A percentile compares a stretch with the other conserved stretches of the same genome.
These are phyloP conservation scores for Orestias chungarensis DNA, from an alignment of 2,797 vertebrate genomes.

Conservation along the genomic window DNA sequence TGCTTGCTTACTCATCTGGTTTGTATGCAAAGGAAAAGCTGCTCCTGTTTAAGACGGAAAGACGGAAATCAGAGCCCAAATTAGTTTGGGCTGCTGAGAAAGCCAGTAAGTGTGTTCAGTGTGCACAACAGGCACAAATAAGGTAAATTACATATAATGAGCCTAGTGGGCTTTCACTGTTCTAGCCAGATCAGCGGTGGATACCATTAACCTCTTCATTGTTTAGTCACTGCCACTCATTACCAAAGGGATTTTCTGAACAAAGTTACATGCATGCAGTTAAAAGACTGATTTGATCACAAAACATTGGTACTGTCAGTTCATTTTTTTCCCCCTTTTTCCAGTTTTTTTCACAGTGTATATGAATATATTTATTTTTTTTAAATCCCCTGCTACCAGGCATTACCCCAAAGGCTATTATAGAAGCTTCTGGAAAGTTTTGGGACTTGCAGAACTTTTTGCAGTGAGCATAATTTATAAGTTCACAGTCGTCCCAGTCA, in stretches of 20 bases:
- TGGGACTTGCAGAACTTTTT: not conserved
- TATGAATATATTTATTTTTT: not conserved
- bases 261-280: not conserved
- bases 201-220: slow-evolving; percentile 16
- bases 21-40: slow-evolving; percentile 42
- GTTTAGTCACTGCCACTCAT: slow-evolving; percentile 20
- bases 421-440: not conserved
- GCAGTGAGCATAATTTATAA: not conserved
- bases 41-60: slow-evolving; percentile 43
- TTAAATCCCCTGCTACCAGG: not conserved
- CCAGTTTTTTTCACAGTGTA: not conserved
- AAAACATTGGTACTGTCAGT: not conserved
- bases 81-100: not conserved
- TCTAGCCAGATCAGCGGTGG: slow-evolving; percentile 15
- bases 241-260: slow-evolving; percentile 1
- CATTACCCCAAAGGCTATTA: not conserved
- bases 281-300: not conserved
- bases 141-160: slow-evolving; percentile 43
- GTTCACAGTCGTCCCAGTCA: not conserved
- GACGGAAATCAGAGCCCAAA: slow-evolving; percentile 18
- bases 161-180: slow-evolving; percentile 8
- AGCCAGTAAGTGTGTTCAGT: slow-evolving; percentile 11
- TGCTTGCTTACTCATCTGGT: slow-evolving; percentile 44
- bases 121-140: slow-evolving; percentile 21
- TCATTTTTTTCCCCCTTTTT: not conserved